A percentile compares a stretch with the other conserved stretches of the same genome.
Evolutionary conservation across 2,797 vertebrate genomes (phyloP).

Genomic region (Setipinna tenuifilis): DNA sequence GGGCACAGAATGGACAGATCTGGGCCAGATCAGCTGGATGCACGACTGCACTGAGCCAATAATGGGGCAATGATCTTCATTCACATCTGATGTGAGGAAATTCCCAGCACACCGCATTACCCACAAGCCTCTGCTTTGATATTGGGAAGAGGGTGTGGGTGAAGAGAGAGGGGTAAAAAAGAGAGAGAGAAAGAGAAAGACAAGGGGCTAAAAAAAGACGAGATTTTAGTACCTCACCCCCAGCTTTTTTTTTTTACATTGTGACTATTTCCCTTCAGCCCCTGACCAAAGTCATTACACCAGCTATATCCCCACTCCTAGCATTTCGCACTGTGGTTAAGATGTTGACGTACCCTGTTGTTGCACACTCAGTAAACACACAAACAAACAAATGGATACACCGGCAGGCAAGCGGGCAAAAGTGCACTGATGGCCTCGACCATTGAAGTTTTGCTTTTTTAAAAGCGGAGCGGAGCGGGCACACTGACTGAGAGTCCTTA

Average conservation of each 20-base stretch:
- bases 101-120: slow-evolving; percentile 43
- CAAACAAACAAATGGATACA: background rate
- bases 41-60: background rate
- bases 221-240: background rate
- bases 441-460: background rate
- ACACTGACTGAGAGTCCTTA: background rate
- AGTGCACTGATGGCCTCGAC: background rate
- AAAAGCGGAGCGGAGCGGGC: background rate
- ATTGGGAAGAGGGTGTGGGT: background rate
- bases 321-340: background rate
- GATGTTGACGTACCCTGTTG: background rate
- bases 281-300: slow-evolving; percentile 23
- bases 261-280: slow-evolving; percentile 20
- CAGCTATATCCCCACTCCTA: background rate
- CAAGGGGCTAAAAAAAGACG: background rate
- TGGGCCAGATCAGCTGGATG: background rate
- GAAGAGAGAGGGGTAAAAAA: slow-evolving; percentile 13
- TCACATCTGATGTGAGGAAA: slow-evolving; percentile 30
- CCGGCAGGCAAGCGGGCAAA: background rate
- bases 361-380: background rate
- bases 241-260: slow-evolving; percentile 33
- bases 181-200: background rate
- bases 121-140: slow-evolving; percentile 53
- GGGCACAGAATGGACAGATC: background rate
- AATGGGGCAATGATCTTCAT: slow-evolving; percentile 43